These are phyloP conservation scores for Ptychochromis oligacanthus DNA, from an alignment of 2,113 vertebrate species.

Conservation along the genomic window DNA sequence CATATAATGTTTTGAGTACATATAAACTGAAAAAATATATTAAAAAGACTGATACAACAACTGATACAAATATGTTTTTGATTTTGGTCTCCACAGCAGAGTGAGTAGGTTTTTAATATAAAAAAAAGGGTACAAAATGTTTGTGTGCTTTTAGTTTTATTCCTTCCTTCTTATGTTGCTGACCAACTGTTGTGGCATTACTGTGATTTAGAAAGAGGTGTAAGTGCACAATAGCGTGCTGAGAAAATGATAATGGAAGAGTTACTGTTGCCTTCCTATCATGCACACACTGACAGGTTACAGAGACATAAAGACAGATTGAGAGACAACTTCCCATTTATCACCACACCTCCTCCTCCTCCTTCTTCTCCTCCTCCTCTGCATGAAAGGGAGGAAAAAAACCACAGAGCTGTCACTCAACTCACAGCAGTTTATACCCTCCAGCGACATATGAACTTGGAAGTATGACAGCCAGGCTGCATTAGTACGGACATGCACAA, in stretches of 20 bases:
- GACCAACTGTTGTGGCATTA: not conserved
- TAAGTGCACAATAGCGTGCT: not conserved
- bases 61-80: too few species aligned
- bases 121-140: too few species aligned
- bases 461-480: slow-evolving; percentile 50
- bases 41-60: too few species aligned
- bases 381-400: slow-evolving; percentile 44
- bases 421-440: slow-evolving; percentile 40
- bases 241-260: slow-evolving; percentile 20
- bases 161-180: slow-evolving; percentile 7
- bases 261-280: slow-evolving; percentile 4
- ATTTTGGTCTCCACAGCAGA: too few species aligned
- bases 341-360: slow-evolving; percentile 17
- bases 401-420: slow-evolving; percentile 61
- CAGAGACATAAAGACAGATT: slow-evolving; percentile 40
- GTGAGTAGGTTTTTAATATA: too few species aligned
- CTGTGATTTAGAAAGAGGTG: slow-evolving; percentile 9
- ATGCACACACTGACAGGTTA: not conserved
- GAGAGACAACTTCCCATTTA: slow-evolving; percentile 61
- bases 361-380: slow-evolving; percentile 5
- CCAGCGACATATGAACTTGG: slow-evolving; percentile 60
- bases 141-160: too few species aligned
- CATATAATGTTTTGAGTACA: too few species aligned
- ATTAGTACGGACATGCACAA: slow-evolving; percentile 32
- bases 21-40: too few species aligned